phyloP scores from a whole-genome alignment of 1,140 invertebrate species.

The Achatina immaculata region DNA sequence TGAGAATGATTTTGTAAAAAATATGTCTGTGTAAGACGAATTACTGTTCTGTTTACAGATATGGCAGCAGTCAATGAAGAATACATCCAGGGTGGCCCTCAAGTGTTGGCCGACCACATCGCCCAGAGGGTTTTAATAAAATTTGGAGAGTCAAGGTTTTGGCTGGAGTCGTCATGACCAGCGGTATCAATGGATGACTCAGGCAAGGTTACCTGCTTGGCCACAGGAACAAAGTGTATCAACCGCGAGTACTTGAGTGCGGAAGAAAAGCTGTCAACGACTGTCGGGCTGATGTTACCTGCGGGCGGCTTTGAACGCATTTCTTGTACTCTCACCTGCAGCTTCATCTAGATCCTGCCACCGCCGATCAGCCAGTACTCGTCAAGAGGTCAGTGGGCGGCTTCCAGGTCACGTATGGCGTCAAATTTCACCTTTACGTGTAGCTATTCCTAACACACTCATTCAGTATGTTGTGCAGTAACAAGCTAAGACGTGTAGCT shows the following conservation, averaged over 20 bases:
- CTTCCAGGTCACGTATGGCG: slow-evolving; percentile 76
- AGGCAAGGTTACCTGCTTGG: slow-evolving; percentile 70
- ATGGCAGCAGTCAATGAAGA: slow-evolving; percentile 56
- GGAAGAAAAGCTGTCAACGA: slow-evolving; percentile 86
- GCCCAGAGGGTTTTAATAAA: slow-evolving; percentile 83
- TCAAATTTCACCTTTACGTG: slow-evolving; percentile 91
- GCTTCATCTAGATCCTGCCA: slow-evolving; percentile 70
- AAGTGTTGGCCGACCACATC: slow-evolving; percentile 62
- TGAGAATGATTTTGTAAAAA: too few species aligned
- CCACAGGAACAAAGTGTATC: slow-evolving; percentile 93
- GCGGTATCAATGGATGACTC: slow-evolving; percentile 65
- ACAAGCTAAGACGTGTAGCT: too few species aligned
- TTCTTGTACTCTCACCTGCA: slow-evolving; percentile 85
- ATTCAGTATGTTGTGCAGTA: too few species aligned
- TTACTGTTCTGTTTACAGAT: too few species aligned
- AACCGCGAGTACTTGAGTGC: slow-evolving; percentile 90
- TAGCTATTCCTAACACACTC: too few species aligned
- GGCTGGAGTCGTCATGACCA: slow-evolving; percentile 90
- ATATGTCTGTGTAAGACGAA: too few species aligned
- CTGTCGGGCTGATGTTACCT: slow-evolving; percentile 93
- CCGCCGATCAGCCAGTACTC: slow-evolving; percentile 76
- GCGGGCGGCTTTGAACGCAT: slow-evolving; percentile 82
- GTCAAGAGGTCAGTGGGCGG: slow-evolving; percentile 69
- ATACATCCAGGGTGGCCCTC: slow-evolving; percentile 48
- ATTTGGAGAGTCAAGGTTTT: slow-evolving; percentile 88